Base-by-base conservation (phyloP, 2,113 vertebrate species). In the Pelobates fuscus region DNA sequence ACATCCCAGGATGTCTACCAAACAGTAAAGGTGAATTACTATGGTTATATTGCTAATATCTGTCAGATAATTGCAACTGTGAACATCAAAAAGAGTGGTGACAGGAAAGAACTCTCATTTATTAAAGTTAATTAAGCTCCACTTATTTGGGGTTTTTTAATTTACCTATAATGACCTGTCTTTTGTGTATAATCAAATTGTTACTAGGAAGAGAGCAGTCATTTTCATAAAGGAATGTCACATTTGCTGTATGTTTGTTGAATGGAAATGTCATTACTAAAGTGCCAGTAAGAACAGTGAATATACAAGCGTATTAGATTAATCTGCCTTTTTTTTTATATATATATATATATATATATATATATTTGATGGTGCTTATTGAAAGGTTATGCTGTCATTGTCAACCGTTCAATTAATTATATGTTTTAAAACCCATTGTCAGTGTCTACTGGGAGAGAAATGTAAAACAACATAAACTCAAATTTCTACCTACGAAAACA, bases 401-500 rank as follows among this genome's bases (percentile, higher is more conserved):
- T 70, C 32, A 44, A 6, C 32, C 17, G 5, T n/a, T 7, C 26
- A 52, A 52, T 60, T 60, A 26, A 6, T 61, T 32, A 32, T 32
- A 46, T 59, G 25, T 24, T 32, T 61, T 24, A 32, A 67, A n/a
- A 66, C 21, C 41, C 25, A 77, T 52, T 58, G 59, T 25, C 43
- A 65, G 49, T 52, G 26, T 20, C 54, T 60, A 30, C 27, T 37
- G 49, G 18, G 64, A 26, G 26, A 60, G 29, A 68, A 57, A 18
- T 52, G 68, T 32, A 49, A 77, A 75, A 75, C 61, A 74, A 41
- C 71, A 60, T 63, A 15, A 60, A 60, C 30, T 59, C 21, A 61
- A 67, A 61, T 61, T 41, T 20, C 46, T 68, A 37, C 65, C 54
- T 32, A 20, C 21, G 21, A 60, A 76, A 67, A 67, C 41, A 60